Base-by-base conservation (phyloP, 2,113 vertebrate species). In the Anarhynchus alexandrinus region DNA sequence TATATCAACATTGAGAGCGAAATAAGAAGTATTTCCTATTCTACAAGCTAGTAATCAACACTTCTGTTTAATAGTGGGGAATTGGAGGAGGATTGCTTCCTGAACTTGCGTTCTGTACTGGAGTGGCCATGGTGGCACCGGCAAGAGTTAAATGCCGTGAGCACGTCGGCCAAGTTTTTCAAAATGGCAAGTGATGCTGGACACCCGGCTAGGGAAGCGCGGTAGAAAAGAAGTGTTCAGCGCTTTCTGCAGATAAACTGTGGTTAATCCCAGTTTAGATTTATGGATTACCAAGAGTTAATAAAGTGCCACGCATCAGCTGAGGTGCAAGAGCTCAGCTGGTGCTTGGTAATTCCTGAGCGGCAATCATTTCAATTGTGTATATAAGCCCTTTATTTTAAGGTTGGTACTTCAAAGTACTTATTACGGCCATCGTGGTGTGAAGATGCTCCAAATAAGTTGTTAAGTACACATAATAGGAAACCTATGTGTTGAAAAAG, bases 401-500 rank as follows among this genome's bases (percentile, higher is more conserved):
- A 93, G 65, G 66, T 52, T 96, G 66, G 58, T 93, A 90, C 85
- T 93, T 97, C 84, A 90, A 95, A 91, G 90, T 82, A 45, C 66
- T 93, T 88, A 65, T 91, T 96, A 80, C 49, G 79, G 82, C 87
- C 92, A 66, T 88, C 78, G 72, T 91, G 85, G 84, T 93, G 66
- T 93, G 93, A 96, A 97, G 94, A 80, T 90, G 78, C 74, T 94
- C 89, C 78, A 90, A 47, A 10, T 29, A 93, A 88, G 36, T 90
- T 82, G 76, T 89, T 89, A 81, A 95, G 82, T 80, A 73, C 49
- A 64, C 67, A 64, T 72, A 96, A 83, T 58, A 88, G 74, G 82
- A 95, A 91, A 91, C 38, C 74, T 51, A 13, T 34, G 74, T 91
- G 74, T 86, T 92, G 91, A 70, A 95, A 96, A 94, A 91, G 82